Conservation (phyloP, 2,797 vertebrate species). For the Mus caroli region DNA sequence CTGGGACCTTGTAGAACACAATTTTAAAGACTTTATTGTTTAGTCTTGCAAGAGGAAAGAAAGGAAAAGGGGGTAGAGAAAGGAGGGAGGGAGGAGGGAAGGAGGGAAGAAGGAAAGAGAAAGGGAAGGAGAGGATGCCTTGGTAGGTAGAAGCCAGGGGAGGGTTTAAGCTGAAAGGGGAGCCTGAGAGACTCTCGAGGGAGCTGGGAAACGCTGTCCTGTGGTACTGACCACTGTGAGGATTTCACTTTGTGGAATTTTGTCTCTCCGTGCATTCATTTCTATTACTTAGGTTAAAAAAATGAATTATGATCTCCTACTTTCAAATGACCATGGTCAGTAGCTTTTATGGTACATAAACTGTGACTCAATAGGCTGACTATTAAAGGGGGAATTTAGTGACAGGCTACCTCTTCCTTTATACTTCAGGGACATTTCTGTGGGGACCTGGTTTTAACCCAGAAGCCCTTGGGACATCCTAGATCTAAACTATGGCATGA, state of each 20-base stretch:
- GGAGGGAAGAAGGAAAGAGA: too few relatives aligned
- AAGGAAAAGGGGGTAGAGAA: neutral
- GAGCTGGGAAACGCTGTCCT: neutral
- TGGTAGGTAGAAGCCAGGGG: neutral
- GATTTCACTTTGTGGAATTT: neutral
- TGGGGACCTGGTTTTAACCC: neutral
- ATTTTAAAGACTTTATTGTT: neutral
- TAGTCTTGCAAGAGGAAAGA: neutral
- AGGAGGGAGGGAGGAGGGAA: neutral
- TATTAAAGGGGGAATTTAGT: neutral
- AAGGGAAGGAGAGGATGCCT: neutral
- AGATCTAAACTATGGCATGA: neutral
- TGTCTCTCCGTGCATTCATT: neutral
- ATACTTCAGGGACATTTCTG: neutral
- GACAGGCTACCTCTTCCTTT: too few relatives aligned
- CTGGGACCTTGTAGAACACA: neutral
- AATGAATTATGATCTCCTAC: neutral
- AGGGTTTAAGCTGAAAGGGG: neutral
- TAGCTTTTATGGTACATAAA: neutral
- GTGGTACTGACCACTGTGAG: neutral
- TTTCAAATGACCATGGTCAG: conserved; percentile 22
- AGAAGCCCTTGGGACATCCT: neutral
- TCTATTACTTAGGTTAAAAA: conserved; percentile 9
- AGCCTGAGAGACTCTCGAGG: neutral
- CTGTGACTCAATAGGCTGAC: neutral